These are phyloP conservation scores for Diglossa cyanea DNA, from an alignment of 2,797 vertebrate genomes.

Conservation along the genomic window DNA sequence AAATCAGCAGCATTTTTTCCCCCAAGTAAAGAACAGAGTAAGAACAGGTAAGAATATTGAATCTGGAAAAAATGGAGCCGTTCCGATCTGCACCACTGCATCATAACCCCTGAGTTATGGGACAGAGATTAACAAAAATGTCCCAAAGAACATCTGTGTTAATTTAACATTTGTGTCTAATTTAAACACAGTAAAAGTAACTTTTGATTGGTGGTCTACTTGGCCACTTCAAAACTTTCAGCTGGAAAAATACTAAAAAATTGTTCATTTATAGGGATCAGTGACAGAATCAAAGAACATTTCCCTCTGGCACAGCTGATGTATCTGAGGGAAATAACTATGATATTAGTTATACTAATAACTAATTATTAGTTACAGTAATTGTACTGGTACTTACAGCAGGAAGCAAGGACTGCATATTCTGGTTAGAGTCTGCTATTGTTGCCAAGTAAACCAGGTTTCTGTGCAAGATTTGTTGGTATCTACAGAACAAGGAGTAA, in stretches of 20 bases:
- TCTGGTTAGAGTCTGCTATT: slow-evolving; percentile 96
- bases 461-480: slow-evolving; percentile 97
- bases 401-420: slow-evolving; percentile 95
- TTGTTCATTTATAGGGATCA: neutral
- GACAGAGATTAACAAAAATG: neutral
- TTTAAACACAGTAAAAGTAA: neutral
- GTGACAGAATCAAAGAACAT: neutral
- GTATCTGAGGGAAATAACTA: neutral
- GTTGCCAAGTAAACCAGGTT: slow-evolving; percentile 96
- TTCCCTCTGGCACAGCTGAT: neutral
- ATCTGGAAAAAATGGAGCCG: neutral
- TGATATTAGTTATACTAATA: neutral
- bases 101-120: neutral
- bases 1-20: neutral
- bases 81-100: neutral
- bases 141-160: neutral
- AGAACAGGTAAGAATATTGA: neutral
- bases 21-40: neutral
- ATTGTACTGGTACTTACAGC: slow-evolving; percentile 81
- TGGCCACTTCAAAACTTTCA: neutral
- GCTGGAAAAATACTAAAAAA: neutral
- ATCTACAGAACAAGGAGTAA: slow-evolving; percentile 76
- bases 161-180: neutral
- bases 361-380: neutral
- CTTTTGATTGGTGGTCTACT: neutral